A percentile compares a stretch with the other conserved stretches of the same genome.
Conservation (phyloP, 2,888 invertebrate genomes). For the Dynastes hyllus region DNA sequence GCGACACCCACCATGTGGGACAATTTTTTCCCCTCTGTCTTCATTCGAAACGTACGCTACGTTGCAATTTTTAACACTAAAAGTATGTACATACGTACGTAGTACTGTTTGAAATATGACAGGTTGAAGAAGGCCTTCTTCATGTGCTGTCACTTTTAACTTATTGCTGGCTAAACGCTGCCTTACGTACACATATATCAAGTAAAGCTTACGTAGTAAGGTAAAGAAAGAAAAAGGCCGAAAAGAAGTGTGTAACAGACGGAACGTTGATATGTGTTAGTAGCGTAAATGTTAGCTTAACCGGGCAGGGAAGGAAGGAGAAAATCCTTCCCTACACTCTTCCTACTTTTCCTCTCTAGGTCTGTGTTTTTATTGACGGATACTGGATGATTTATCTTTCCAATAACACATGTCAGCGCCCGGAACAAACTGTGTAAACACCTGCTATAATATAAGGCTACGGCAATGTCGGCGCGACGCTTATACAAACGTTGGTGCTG, state of each 20-base stretch:
- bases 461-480: neutral
- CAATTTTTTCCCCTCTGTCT: neutral
- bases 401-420: constrained; percentile 61
- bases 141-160: too few relatives aligned
- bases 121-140: too few relatives aligned
- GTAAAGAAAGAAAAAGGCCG: too few relatives aligned
- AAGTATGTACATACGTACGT: too few relatives aligned
- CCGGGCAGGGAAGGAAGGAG: neutral
- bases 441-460: constrained; percentile 24
- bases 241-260: too few relatives aligned
- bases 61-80: too few relatives aligned
- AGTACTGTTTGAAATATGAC: too few relatives aligned
- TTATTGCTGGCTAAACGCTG: too few relatives aligned
- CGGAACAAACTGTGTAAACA: constrained; percentile 45
- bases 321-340: neutral
- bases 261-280: neutral
- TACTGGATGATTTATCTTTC: constrained; percentile 63
- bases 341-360: too few relatives aligned
- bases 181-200: too few relatives aligned
- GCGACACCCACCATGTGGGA: too few relatives aligned
- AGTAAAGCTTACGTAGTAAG: too few relatives aligned
- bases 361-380: constrained; percentile 59
- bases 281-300: constrained; percentile 45
- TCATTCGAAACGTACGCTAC: neutral
- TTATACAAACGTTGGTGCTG: constrained; percentile 19